These are phyloP conservation scores for Dreissena polymorpha DNA, from an alignment of 1,140 invertebrate genomes.

Conservation along the genomic window DNA sequence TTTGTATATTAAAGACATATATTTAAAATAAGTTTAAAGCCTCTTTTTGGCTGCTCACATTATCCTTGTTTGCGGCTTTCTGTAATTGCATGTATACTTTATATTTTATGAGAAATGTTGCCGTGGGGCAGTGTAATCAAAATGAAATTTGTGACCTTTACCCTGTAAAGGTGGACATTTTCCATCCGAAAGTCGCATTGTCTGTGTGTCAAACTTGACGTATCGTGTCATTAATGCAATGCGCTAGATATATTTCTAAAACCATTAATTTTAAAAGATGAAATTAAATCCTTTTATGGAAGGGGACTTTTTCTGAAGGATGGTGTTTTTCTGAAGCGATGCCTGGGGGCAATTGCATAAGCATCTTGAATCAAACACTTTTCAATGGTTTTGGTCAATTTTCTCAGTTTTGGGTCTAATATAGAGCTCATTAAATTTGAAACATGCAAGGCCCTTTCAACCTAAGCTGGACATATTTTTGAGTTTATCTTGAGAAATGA, in stretches of 20 bases:
- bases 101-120: slow-evolving; percentile 41
- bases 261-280: slow-evolving; percentile 56
- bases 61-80: neutral
- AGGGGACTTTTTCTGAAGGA: neutral
- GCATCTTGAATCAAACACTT: slow-evolving; percentile 56
- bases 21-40: no score
- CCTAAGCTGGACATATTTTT: slow-evolving; percentile 51
- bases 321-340: slow-evolving; percentile 17
- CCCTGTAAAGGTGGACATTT: slow-evolving; percentile 30
- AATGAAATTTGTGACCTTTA: slow-evolving; percentile 55
- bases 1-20: no score
- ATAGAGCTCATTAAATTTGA: slow-evolving; percentile 55
- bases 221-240: slow-evolving; percentile 51
- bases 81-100: slow-evolving; percentile 46
- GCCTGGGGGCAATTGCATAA: slow-evolving; percentile 48
- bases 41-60: no score
- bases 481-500: slow-evolving; percentile 29
- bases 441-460: slow-evolving; percentile 38
- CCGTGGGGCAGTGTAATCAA: slow-evolving; percentile 45
- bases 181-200: slow-evolving; percentile 35
- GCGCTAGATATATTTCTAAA: slow-evolving; percentile 53
- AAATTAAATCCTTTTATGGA: slow-evolving; percentile 51
- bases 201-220: slow-evolving; percentile 38
- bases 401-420: slow-evolving; percentile 37
- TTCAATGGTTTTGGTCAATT: slow-evolving; percentile 49